phyloP scores from a whole-genome alignment of 2,888 invertebrate genomes.

The Hydraecia micacea region DNA sequence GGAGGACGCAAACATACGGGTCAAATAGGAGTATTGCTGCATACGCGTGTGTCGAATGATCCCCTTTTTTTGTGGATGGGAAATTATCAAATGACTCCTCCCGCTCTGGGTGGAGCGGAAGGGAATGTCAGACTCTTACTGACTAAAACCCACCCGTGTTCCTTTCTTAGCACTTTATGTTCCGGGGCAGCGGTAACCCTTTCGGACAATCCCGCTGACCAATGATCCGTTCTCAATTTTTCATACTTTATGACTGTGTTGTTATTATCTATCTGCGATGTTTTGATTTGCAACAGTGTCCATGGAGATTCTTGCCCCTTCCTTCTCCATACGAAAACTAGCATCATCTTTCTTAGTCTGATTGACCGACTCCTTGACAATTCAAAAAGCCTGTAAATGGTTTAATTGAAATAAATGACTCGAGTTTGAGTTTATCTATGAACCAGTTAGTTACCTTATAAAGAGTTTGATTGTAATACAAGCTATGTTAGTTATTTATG shows the following conservation, averaged over 20 bases:
- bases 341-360: background rate
- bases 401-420: background rate
- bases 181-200: no score
- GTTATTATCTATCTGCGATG: background rate
- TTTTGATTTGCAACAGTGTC: background rate
- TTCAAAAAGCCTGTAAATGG: no score
- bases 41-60: background rate
- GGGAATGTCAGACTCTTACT: no score
- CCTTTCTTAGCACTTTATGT: no score
- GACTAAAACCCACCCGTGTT: no score
- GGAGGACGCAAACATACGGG: conserved; percentile 40
- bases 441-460: background rate
- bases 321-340: background rate
- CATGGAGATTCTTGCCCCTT: background rate
- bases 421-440: background rate
- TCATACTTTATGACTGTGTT: conserved; percentile 2
- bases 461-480: background rate
- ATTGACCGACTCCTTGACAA: background rate
- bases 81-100: no score
- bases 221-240: background rate
- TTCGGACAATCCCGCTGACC: no score
- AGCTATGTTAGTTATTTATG: conserved; percentile 5
- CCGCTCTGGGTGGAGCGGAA: no score
- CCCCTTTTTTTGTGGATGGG: no score
- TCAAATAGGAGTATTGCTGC: conserved; percentile 36